Evolutionary conservation across 2,797 vertebrate genomes (phyloP).

Genomic region (Eurystomus glaucurus): DNA sequence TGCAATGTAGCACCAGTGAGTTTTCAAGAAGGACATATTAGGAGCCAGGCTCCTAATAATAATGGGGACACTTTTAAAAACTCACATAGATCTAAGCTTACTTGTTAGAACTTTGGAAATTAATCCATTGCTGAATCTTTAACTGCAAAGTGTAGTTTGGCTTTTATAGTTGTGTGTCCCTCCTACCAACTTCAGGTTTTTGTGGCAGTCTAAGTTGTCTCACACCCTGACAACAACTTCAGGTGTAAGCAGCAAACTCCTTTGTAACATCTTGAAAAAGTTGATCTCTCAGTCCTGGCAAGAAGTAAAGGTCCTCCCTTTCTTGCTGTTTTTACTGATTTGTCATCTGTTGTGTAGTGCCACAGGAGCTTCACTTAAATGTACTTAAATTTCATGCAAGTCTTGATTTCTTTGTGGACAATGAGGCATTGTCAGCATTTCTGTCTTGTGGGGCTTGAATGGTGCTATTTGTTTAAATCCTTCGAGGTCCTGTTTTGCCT

Average conservation of each 20-base stretch:
- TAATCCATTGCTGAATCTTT: neutral
- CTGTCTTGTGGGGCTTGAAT: accelerated
- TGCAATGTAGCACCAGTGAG: neutral
- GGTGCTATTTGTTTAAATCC: neutral
- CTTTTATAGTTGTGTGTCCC: neutral
- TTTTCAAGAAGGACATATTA: neutral
- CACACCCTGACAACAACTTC: neutral
- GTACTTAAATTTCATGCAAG: neutral
- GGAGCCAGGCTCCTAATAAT: neutral
- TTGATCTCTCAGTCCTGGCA: neutral
- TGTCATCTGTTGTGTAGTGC: neutral
- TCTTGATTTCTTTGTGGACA: neutral
- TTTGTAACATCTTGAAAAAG: neutral
- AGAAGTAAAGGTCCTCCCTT: neutral
- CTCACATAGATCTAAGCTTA: neutral
- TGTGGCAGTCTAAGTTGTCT: neutral
- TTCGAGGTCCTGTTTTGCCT: neutral
- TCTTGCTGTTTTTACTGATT: neutral
- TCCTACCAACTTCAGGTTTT: neutral
- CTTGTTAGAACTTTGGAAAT: neutral
- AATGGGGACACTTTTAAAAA: neutral
- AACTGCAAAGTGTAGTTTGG: neutral
- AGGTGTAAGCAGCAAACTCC: neutral
- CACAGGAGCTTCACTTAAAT: neutral
- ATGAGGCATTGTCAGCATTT: neutral